Conservation (phyloP, 2,888 invertebrate genomes). For the Latrodectus elegans region DNA sequence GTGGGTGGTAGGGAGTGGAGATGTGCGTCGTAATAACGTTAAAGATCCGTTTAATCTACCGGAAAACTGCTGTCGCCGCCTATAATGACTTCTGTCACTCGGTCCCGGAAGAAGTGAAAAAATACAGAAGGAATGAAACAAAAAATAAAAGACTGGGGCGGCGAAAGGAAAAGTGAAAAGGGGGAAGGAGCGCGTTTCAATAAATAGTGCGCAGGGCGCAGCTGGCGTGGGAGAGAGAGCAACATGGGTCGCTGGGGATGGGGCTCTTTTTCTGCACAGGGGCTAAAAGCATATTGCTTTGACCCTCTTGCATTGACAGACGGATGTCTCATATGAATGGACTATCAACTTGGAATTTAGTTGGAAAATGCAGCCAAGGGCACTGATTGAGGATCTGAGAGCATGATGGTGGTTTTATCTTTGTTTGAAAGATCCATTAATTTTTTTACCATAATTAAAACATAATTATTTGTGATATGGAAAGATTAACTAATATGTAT, state of each 20-base stretch:
- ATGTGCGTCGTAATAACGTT: conserved; percentile 39
- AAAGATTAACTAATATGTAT: too few species aligned
- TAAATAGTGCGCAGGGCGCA: conserved; percentile 44
- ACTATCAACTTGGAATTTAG: too few species aligned
- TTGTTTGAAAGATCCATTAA: too few species aligned
- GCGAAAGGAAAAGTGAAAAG: conserved; percentile 22
- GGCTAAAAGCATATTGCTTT: not conserved
- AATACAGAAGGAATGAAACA: not conserved
- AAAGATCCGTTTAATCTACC: conserved; percentile 57
- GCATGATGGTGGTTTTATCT: too few species aligned
- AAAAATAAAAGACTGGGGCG: conserved; percentile 1
- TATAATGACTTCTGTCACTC: conserved; percentile 44
- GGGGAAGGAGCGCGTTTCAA: conserved; percentile 25
- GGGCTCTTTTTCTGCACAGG: not conserved
- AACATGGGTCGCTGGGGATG: conserved; percentile 17
- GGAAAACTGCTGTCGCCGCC: conserved; percentile 49
- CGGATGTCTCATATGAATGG: too few species aligned
- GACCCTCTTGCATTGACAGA: not conserved
- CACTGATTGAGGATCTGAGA: too few species aligned
- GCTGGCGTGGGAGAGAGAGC: conserved; percentile 26
- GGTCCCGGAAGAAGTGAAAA: conserved; percentile 16
- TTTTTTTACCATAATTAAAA: too few species aligned
- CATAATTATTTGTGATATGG: too few species aligned
- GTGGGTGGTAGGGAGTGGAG: not conserved
- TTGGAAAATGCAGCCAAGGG: too few species aligned